These are phyloP conservation scores for Sparus aurata DNA, from an alignment of 2,797 vertebrate species.

Conservation along the genomic window DNA sequence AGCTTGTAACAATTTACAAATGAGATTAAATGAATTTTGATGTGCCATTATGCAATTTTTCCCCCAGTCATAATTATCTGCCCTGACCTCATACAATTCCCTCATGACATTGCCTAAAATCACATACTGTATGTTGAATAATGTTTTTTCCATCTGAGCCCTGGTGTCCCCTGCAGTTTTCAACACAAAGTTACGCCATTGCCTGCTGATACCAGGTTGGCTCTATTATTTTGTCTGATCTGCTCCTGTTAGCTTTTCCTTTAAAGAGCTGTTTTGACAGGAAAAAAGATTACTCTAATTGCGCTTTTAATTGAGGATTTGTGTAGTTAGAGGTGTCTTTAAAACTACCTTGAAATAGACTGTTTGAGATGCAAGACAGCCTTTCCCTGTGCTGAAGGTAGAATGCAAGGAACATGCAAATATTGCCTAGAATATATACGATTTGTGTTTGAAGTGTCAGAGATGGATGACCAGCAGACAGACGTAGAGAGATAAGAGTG, in stretches of 20 bases:
- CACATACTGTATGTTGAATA: too few relatives aligned
- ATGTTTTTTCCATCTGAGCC: too few relatives aligned
- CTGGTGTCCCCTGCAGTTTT: too few relatives aligned
- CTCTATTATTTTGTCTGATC: neutral
- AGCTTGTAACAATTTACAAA: too few relatives aligned
- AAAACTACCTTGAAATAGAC: too few relatives aligned
- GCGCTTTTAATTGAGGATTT: neutral
- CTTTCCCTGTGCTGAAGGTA: neutral
- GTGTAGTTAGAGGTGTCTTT: neutral
- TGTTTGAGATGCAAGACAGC: neutral
- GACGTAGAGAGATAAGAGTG: neutral
- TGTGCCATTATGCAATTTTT: too few relatives aligned
- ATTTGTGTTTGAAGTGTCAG: neutral
- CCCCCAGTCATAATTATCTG: too few relatives aligned
- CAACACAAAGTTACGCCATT: too few relatives aligned
- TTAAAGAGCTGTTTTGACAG: neutral
- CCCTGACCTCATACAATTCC: too few relatives aligned
- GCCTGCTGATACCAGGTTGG: neutral
- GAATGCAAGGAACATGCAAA: neutral
- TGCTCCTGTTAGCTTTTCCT: neutral
- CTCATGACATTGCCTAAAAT: too few relatives aligned
- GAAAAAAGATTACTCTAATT: neutral
- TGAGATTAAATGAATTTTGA: too few relatives aligned
- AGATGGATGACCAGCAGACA: slow-evolving; percentile 9
- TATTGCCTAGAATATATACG: neutral